Evolutionary conservation across 1,140 invertebrate genomes (phyloP), one percentile per base, ranked within the genome.

Genomic region (Muscidifurax raptorellus): DNA sequence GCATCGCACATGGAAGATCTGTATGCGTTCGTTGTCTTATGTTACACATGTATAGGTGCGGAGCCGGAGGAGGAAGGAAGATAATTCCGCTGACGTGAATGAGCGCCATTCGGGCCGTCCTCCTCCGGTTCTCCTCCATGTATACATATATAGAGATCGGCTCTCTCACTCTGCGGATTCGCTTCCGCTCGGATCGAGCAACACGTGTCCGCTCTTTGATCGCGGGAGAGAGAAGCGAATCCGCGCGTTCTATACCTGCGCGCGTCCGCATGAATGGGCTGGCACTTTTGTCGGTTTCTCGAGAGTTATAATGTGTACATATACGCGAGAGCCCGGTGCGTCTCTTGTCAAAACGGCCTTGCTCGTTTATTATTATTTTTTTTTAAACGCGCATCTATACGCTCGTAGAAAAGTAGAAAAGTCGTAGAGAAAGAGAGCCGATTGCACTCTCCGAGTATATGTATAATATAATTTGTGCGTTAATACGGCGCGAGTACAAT

Each of bases 111-210:
- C 52, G 52, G 18, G 52, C 6, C 52, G 6, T 22, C 44, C 44
- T 47, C 44, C 44, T 47, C 44, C 44, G 44, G 44, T 59, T n/a
- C n/a, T n/a, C 22, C 22, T 22, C 3, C 52, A 5, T 59, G 13
- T 52, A 59, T 59, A n/a, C 4, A 59, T 22, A 18, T 52, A 10
- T 18, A 59, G 7, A 36, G 36, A 40, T 40, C 36, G 36, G 36
- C 18, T 59, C 18, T 59, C 18, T 59, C 18, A 4, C 18, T 59
- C 18, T 72, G 40, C 40, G 72, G 72, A 75, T 27, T 75, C 72
- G 72, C 72, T 75, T 75, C 72, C 72, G 72, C 36, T n/a, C 52
- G 52, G 52, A 59, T 59, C 52, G 52, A 22, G 52, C 52, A n/a
- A 59, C 52, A 59, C 52, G 52, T 59, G 52, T 59, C 52, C 52